Evolutionary conservation across 2,888 invertebrate species (phyloP), one percentile per base, ranked within the genome.

Genomic region (Melipona beecheii): DNA sequence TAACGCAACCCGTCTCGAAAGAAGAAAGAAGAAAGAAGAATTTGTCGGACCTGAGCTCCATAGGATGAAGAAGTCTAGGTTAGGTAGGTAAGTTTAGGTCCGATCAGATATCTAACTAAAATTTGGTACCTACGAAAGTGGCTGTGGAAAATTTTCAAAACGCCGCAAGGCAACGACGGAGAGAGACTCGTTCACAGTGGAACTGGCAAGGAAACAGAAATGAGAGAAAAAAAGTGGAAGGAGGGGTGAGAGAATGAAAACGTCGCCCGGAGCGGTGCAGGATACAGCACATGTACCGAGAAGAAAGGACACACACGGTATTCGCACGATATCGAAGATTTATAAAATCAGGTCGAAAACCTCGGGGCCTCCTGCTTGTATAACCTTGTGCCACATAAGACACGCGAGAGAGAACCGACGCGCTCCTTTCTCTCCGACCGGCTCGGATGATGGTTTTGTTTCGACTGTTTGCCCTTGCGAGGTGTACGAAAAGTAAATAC

Each of bases 331-430:
- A 78, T 81, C 76, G 77, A 78, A 62, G 84, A 81, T 87, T 83
- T 77, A 75, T 87, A 85, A 91, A 89, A 89, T 78, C 87, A 88
- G 92, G 90, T 92, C 91, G 83, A 90, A 92, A 91, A 90, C 87
- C 89, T 87, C 89, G 65, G 75, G 72, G 78, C 78, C 74, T 60
- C 81, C 76, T 54, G 81, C 78, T 90, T 91, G 85, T 87, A 75
- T 88, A 92, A 90, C 93, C 93, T 93, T 92, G 93, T 90, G 87
- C 92, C 88, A 92, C 85, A 92, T 92, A 92, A 81, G 83, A 76
- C 78, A 76, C 81, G 73, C 79, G 83, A 83, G 73, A 87, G 85
- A 87, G 85, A 90, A 90, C 88, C 84, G 75, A 31, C 65, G 56
- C 43, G 66, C 76, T 87, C 91, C 91, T 92, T 92, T 92, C 91